Conservation (phyloP, 1,140 invertebrate species). For the Lithobius niger region DNA sequence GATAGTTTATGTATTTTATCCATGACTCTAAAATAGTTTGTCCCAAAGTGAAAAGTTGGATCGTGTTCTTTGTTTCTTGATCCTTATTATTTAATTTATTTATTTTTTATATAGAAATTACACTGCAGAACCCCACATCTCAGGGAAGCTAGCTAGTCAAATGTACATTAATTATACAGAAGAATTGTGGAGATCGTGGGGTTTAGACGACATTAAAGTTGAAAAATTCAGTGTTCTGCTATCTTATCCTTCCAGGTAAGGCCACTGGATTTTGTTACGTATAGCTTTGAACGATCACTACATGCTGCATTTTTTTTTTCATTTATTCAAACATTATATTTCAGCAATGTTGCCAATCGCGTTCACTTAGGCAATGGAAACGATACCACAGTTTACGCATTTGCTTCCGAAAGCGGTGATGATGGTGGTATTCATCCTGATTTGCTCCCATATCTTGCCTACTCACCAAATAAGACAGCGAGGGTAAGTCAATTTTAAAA, state of each 20-base stretch:
- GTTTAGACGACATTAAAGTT: neutral
- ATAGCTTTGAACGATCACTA: neutral
- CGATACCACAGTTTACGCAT: neutral
- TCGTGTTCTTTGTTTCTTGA: neutral
- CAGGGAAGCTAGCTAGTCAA: neutral
- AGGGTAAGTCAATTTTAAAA: neutral
- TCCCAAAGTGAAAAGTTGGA: too few relatives aligned
- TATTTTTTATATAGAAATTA: conserved; percentile 3
- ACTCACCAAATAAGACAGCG: neutral
- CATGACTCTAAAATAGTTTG: too few relatives aligned
- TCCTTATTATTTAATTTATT: neutral
- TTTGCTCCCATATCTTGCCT: conserved; percentile 6
- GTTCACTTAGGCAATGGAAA: neutral
- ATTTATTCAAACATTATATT: neutral
- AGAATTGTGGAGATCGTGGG: neutral
- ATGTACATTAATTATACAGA: neutral
- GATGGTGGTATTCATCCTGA: conserved; percentile 7
- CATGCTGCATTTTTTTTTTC: neutral
- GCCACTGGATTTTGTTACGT: neutral
- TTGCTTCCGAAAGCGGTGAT: conserved; percentile 1
- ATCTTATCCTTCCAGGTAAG: conserved; percentile 9
- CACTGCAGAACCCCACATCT: neutral
- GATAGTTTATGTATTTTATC: too few relatives aligned
- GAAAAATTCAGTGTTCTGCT: conserved; percentile 2
- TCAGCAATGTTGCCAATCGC: neutral